Conservation (phyloP, 2,888 invertebrate species). For the Lottia gigantea region DNA sequence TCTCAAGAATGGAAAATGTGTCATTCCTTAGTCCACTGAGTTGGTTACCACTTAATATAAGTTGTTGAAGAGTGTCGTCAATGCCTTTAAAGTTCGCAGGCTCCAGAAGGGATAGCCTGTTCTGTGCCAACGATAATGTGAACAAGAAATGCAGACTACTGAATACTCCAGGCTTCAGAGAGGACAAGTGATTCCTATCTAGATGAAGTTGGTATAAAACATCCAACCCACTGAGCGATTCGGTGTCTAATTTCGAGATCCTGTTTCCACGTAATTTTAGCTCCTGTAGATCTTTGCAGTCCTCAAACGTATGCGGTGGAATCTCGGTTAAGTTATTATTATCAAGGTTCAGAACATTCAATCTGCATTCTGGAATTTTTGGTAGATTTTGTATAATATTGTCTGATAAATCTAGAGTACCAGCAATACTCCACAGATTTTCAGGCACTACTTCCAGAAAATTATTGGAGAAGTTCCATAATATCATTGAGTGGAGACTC, state of each 20-base stretch:
- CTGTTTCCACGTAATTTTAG: conserved; percentile 41
- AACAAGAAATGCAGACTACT: conserved; percentile 1
- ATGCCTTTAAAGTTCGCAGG: conserved; percentile 1
- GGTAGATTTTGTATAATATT: neutral
- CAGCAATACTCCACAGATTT: conserved; percentile 2
- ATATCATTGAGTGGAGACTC: neutral
- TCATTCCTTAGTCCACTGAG: conserved; percentile 20
- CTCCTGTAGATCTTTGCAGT: conserved; percentile 27
- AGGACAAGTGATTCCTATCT: conserved; percentile 34
- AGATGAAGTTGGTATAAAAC: conserved; percentile 36
- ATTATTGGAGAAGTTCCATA: neutral
- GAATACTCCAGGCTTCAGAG: conserved; percentile 14
- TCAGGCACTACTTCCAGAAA: neutral
- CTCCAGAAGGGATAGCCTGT: conserved; percentile 6
- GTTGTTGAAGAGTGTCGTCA: conserved; percentile 9
- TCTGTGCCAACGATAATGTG: conserved; percentile 22
- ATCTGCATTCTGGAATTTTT: conserved; percentile 7
- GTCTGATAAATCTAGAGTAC: neutral
- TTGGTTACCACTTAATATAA: conserved; percentile 13
- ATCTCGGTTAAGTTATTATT: conserved; percentile 34
- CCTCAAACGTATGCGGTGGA: conserved; percentile 21
- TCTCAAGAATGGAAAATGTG: conserved; percentile 31
- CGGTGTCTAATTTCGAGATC: conserved; percentile 28
- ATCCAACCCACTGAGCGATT: conserved; percentile 30
- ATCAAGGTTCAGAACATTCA: conserved; percentile 21